phyloP scores from a whole-genome alignment of 2,797 vertebrate genomes.

The Atherinosoma microstoma region DNA sequence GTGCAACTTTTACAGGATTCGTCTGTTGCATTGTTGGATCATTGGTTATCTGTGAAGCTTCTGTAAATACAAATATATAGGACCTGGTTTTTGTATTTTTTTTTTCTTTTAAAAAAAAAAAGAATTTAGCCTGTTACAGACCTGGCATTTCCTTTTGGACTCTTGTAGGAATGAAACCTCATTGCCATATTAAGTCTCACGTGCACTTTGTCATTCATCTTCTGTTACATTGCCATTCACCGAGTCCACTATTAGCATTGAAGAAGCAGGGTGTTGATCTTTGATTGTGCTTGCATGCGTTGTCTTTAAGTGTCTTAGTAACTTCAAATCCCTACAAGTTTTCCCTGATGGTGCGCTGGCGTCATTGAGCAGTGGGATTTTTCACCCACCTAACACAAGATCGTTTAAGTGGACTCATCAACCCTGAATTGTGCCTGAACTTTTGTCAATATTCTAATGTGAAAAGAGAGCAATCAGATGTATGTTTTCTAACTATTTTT shows the following conservation, averaged over 20 bases:
- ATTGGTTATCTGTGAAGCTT: background rate
- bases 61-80: background rate
- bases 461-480: conserved; percentile 54
- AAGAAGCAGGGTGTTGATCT: conserved; percentile 6
- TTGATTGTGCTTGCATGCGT: conserved; percentile 22
- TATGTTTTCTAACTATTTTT: conserved; percentile 78
- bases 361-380: conserved; percentile 22
- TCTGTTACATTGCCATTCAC: conserved; percentile 4
- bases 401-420: conserved; percentile 44
- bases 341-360: background rate
- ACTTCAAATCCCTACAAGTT: conserved; percentile 5
- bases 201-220: conserved; percentile 1
- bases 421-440: conserved; percentile 74
- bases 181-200: conserved; percentile 25
- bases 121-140: background rate
- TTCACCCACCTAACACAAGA: background rate
- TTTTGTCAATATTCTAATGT: conserved; percentile 61
- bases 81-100: background rate
- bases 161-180: background rate
- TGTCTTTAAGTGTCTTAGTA: conserved; percentile 1
- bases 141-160: background rate
- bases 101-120: background rate
- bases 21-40: background rate
- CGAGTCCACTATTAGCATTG: background rate
- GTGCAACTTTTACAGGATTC: background rate